Evolutionary conservation across 2,797 vertebrate genomes (phyloP).

Genomic region (Gymnoscopelus braueri): DNA sequence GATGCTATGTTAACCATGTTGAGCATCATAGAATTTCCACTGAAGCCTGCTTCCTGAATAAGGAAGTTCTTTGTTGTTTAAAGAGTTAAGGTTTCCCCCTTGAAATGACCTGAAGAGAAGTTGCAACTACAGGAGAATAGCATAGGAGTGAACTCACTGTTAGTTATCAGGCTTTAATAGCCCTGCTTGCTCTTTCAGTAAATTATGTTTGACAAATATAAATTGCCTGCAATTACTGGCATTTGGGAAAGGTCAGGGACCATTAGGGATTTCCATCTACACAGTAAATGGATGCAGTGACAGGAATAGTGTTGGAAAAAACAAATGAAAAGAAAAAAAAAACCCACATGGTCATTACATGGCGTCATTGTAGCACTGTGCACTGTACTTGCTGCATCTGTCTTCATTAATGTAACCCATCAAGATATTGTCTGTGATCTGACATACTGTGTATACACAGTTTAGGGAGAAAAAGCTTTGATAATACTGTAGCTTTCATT

Average conservation of each 20-base stretch:
- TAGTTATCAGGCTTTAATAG: slow-evolving; percentile 25
- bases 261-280: slow-evolving; percentile 61
- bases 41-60: no score
- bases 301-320: slow-evolving; percentile 39
- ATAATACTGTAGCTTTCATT: no score
- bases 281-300: slow-evolving; percentile 57
- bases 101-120: slow-evolving; percentile 36
- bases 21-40: no score
- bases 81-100: slow-evolving; percentile 8
- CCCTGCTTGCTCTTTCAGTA: slow-evolving; percentile 39
- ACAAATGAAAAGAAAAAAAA: neutral
- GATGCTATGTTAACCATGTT: no score
- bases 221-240: slow-evolving; percentile 63
- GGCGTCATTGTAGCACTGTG: slow-evolving; percentile 43
- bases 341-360: slow-evolving; percentile 32
- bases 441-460: no score
- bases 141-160: slow-evolving; percentile 43
- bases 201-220: slow-evolving; percentile 61
- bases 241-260: slow-evolving; percentile 51
- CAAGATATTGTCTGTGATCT: neutral
- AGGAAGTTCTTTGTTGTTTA: neutral
- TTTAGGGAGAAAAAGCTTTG: no score
- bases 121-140: slow-evolving; percentile 23
- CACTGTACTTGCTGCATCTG: slow-evolving; percentile 52
- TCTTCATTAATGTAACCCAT: slow-evolving; percentile 44